A percentile compares a stretch with the other conserved stretches of the same genome.
Conservation (phyloP, 2,797 vertebrate genomes). For the Pseudochirops corinnae region DNA sequence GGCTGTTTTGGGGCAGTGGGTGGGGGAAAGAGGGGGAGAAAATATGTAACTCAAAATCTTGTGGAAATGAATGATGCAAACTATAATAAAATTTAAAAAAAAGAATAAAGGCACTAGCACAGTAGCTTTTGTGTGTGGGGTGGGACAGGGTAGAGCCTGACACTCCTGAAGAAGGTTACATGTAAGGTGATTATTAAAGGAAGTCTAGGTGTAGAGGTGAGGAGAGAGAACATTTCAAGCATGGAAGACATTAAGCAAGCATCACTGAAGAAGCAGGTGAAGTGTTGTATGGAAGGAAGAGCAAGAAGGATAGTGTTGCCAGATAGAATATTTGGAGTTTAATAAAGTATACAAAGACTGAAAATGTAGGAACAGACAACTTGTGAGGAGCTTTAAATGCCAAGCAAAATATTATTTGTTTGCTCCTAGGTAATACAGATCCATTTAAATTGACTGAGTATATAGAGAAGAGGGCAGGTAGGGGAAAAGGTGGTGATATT, state of each 20-base stretch:
- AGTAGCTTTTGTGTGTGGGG: neutral
- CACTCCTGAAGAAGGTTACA: neutral
- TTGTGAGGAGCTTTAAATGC: neutral
- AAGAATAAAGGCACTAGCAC: neutral
- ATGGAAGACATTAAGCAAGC: neutral
- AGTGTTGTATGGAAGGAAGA: neutral
- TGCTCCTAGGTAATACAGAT: neutral
- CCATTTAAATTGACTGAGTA: neutral
- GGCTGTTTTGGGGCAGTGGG: no score
- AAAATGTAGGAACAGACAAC: neutral
- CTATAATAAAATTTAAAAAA: no score
- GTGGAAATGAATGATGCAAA: no score
- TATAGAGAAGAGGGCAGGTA: neutral
- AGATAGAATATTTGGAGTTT: neutral
- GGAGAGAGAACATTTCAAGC: neutral
- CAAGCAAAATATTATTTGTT: no score
- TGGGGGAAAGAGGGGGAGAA: no score
- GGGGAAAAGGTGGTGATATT: neutral
- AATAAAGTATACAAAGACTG: neutral
- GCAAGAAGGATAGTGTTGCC: neutral
- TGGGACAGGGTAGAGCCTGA: neutral
- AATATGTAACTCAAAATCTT: no score
- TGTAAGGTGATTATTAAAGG: neutral
- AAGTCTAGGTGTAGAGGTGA: neutral
- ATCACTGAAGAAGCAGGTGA: neutral